Percentiles rank a stretch among this genome's conserved stretches.
phyloP scores from a whole-genome alignment of 2,888 invertebrate genomes.

The Acholoe squamosa region DNA sequence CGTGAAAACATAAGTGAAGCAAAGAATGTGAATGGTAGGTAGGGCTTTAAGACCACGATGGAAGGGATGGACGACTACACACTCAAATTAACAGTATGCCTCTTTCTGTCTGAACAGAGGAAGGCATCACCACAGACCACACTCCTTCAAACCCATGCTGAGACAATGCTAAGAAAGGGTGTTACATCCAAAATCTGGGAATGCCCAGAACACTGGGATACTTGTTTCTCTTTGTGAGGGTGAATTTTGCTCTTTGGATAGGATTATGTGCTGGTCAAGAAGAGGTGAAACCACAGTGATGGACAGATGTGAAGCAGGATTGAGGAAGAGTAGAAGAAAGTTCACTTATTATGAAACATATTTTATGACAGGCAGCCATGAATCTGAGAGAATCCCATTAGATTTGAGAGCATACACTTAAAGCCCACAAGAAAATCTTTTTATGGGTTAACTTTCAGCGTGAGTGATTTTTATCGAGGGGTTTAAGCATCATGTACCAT shows the following conservation, averaged over 20 bases:
- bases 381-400: not conserved
- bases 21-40: constrained; percentile 2
- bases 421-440: too few relatives aligned
- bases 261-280: not conserved
- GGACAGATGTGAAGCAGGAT: not conserved
- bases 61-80: not conserved
- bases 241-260: not conserved
- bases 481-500: too few relatives aligned
- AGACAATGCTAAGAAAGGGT: not conserved
- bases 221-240: not conserved
- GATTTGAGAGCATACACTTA: too few relatives aligned
- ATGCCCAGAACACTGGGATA: not conserved
- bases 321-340: not conserved
- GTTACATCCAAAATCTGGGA: not conserved
- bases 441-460: too few relatives aligned
- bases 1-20: constrained; percentile 39
- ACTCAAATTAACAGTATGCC: constrained; percentile 33
- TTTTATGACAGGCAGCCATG: not conserved
- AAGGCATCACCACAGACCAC: not conserved
- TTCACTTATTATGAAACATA: not conserved
- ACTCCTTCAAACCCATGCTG: constrained; percentile 40
- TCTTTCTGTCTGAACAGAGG: not conserved
- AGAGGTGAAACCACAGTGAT: not conserved
- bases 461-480: too few relatives aligned
- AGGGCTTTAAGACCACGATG: not conserved